Base-by-base conservation (phyloP, 1,140 invertebrate genomes). In the Ips typographus region DNA sequence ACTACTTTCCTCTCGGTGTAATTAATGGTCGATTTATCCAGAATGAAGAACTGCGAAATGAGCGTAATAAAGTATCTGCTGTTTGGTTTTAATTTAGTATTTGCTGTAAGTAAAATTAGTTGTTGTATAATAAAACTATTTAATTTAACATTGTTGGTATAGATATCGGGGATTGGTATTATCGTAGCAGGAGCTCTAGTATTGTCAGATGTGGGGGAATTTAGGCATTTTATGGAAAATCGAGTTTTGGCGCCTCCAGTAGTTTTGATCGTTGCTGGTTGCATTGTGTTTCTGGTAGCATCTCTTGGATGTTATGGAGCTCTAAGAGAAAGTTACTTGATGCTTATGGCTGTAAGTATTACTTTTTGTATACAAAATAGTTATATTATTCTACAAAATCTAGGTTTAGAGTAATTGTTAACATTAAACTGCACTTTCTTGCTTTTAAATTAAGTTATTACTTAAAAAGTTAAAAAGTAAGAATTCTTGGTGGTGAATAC, bases 231-330 rank as follows among this genome's bases (percentile, higher is more conserved):
- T 70, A 74, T 88, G 65, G 86, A 88, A 71, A 82, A 82, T 1
- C 80, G 83, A 58, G 82, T 88, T 36, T 74, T 86, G 7, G 84
- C 84, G 2, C 85, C 87, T 4, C 84, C 87, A 0, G 83, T 89
- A 40, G 82, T 91, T 4, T 78, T 92, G 1, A 90, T 91, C 53
- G 82, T 89, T 22, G 84, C 87, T 40, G 90, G 90, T 1, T 73
- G 82, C 4, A 83, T 91, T 38, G 85, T 90, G 55, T 90, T 91
- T 71, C 71, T 90, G 6, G 85, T 90, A 47, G 88, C 89, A 3
- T 90, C 89, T 65, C 79, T 91, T 58, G 90, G 90, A 64, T 92
- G 90, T 74, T 91, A 88, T 73, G 90, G 90, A n/a, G 90, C 90
- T 8, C 85, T 90, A 44, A 85, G 86, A 71, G 89, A 91, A 74